Evolutionary conservation across 2,113 vertebrate genomes (phyloP), one percentile per base, ranked within the genome.

Genomic region (Corythoichthys haematopterus): DNA sequence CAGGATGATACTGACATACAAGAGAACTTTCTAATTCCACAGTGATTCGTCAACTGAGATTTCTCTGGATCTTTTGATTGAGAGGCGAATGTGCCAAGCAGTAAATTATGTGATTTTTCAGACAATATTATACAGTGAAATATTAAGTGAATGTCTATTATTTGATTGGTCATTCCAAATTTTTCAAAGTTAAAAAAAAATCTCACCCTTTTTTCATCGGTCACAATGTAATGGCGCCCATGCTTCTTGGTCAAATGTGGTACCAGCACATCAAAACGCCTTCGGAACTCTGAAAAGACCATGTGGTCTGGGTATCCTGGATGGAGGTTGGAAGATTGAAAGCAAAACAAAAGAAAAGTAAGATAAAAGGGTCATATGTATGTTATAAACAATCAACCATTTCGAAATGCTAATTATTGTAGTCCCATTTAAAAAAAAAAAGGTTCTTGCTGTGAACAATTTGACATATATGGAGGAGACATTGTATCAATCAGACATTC

Each of bases 211-310:
- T 90, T 95, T 87, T 98, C 97, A 1, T 98, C 96, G 40, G 93
- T 92, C 66, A 98, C 95, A 0, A 98, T 95, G 86, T 98, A 97
- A 85, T 95, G 93, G 65, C 94, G 94, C 1, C 97, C 96, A 0
- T 96, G 94, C 57, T 97, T 99, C 90, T 99, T 99, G 79, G 94
- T 95, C 77, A 98, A 90, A 84, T 99, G 96, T 0, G 97, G 97
- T 3, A 93, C 93, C 75, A 99, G 91, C 59, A 98, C 92, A 0
- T 99, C 96, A 35, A 99, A 99, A 61, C 95, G 93, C 7, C 95
- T 87, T 52, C 96, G 94, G 85, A 99, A 99, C 88, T 99, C 95
- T 0, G 96, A 96, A 71, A 98, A 98, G 45, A 95, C 95, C 96
- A 99, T 94, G 90, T 98, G 95, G 87, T 98, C 96, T 0, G 97